Conservation (phyloP, 2,797 vertebrate genomes). For the Delichon dasypus region DNA sequence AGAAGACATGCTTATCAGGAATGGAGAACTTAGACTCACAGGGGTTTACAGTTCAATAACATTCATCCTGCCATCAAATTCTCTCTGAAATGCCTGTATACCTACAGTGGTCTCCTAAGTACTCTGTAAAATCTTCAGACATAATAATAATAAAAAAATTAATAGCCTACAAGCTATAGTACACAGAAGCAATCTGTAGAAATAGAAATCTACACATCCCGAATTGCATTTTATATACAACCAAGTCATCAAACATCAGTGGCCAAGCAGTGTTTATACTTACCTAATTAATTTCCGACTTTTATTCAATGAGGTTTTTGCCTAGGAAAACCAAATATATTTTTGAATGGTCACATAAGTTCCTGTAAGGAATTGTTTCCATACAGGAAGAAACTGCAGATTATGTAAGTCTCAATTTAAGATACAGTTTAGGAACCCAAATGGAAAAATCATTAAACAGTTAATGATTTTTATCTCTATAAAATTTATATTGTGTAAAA, state of each 20-base stretch:
- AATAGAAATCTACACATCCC: neutral
- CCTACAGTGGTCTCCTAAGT: neutral
- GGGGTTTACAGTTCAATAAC: neutral
- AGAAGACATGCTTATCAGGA: neutral
- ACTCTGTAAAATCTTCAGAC: neutral
- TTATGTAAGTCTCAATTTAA: neutral
- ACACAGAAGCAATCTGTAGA: neutral
- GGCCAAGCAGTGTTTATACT: neutral
- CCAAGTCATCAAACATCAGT: neutral
- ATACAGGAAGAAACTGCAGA: neutral
- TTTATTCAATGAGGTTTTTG: neutral
- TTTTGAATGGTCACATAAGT: neutral
- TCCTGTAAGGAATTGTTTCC: neutral
- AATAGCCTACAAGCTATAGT: neutral
- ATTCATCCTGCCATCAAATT: neutral
- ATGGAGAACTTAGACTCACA: neutral
- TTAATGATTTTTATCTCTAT: neutral
- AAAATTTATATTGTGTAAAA: neutral
- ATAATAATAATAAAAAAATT: neutral
- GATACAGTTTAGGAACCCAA: neutral
- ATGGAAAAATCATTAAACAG: neutral
- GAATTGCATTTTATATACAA: neutral
- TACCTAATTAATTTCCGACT: neutral
- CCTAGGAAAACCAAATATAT: neutral
- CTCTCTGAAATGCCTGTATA: neutral